Evolutionary conservation across 2,113 vertebrate genomes (phyloP).

Genomic region (Chaetodon auriga): DNA sequence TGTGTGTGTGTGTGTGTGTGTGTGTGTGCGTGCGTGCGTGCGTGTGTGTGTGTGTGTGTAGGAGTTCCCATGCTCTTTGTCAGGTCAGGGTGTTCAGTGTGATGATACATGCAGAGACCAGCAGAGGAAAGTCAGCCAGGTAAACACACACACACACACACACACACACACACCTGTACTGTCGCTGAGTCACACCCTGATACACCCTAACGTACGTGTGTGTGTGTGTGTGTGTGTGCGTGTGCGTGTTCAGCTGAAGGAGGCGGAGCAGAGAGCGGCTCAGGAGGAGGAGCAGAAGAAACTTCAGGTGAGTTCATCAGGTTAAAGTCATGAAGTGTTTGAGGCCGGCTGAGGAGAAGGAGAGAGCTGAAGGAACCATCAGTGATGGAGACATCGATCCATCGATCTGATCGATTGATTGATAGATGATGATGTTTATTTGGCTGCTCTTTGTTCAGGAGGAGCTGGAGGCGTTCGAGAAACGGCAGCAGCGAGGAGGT

Average conservation of each 20-base stretch:
- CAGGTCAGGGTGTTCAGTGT: slow-evolving; percentile 86
- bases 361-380: too few species aligned
- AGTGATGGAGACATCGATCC: too few species aligned
- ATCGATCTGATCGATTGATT: too few species aligned
- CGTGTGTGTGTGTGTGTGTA: slow-evolving; percentile 63
- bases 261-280: slow-evolving; percentile 90
- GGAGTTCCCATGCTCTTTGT: slow-evolving; percentile 89
- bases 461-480: slow-evolving; percentile 96
- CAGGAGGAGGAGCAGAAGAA: slow-evolving; percentile 91
- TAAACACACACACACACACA: slow-evolving; percentile 66
- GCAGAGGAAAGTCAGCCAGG: slow-evolving; percentile 91
- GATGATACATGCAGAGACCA: slow-evolving; percentile 90
- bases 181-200: slow-evolving; percentile 1
- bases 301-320: slow-evolving; percentile 87
- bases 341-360: too few species aligned
- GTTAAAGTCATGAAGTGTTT: too few species aligned
- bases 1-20: slow-evolving; percentile 10
- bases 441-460: slow-evolving; percentile 81
- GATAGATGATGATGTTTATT: too few species aligned
- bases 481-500: slow-evolving; percentile 90
- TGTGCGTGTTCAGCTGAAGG: slow-evolving; percentile 86
- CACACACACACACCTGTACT: background rate
- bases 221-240: slow-evolving; percentile 28
- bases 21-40: slow-evolving; percentile 35
- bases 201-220: slow-evolving; percentile 5